Conservation (phyloP, 2,888 invertebrate species). For the Orthosia gracilis region DNA sequence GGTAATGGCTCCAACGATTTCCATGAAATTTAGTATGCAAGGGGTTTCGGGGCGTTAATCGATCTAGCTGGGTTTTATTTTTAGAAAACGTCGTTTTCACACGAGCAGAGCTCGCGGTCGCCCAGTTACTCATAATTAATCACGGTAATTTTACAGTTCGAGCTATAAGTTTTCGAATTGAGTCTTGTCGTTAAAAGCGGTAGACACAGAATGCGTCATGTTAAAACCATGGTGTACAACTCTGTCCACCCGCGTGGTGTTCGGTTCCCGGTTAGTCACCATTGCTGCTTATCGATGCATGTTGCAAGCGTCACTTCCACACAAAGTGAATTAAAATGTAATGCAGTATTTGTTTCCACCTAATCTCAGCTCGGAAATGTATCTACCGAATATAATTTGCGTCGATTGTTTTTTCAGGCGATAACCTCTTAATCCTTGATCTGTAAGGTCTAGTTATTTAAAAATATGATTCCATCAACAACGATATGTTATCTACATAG, state of each 20-base stretch:
- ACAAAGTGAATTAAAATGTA: not conserved
- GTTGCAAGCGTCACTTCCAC: not conserved
- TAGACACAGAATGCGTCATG: not conserved
- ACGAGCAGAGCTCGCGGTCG: no score
- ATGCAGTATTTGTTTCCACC: not conserved
- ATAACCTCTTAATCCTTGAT: slow-evolving; percentile 53
- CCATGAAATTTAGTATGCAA: no score
- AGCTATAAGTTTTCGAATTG: not conserved
- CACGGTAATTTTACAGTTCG: not conserved
- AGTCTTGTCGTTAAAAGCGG: not conserved
- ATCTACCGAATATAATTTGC: slow-evolving; percentile 11
- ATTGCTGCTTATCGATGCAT: slow-evolving; percentile 5
- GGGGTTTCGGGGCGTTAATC: no score
- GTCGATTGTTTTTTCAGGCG: slow-evolving; percentile 44
- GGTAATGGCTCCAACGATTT: no score
- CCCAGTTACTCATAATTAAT: no score
- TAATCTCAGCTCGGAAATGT: slow-evolving; percentile 8
- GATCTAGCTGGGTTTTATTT: no score
- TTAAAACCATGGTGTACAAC: not conserved
- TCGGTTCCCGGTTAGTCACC: slow-evolving; percentile 3
- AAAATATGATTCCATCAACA: slow-evolving; percentile 46
- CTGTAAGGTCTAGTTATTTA: slow-evolving; percentile 40
- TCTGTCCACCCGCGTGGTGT: not conserved
- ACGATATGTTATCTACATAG: slow-evolving; percentile 35
- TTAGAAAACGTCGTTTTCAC: no score